Evolutionary conservation across 35 echinoderm and acorn worm genomes (phyloP), one percentile per base, ranked within the genome.

Genomic region (Lytechinus variegatus): DNA sequence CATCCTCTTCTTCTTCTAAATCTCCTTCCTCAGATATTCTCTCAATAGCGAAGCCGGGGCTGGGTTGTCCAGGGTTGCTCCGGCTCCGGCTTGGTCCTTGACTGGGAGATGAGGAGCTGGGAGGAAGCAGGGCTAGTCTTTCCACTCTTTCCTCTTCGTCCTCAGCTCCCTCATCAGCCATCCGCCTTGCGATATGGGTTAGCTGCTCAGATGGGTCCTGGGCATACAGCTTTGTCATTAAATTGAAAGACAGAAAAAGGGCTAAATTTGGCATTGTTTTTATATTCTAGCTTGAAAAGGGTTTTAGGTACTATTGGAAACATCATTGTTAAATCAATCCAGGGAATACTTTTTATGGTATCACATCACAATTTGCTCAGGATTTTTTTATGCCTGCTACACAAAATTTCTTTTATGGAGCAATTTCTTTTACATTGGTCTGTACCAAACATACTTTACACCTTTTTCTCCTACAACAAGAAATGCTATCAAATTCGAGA

Each of bases 11-110:
- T 9, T 87, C 79, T 33, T 56, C 56, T 27, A n/a, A 44, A 57
- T 71, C 55, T 5, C 54, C 86, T 33, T 95, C 95, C 44, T 89
- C 95, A 27, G 94, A 95, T 54, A 95, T 95, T 52, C 60, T 95
- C 53, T 86, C 60, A 2, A 86, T 90, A 33, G 27, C 53, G 28
- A 53, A 27, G 0, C 92, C 53, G 1, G 55, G 54, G 54, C 28
- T 93, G 54, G n/a, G 92, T 57, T 54, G 55, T 9, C 92, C 92
- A 4, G 92, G 92, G 54, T 54, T 57, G 27, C 55, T 93, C 4
- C 92, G 87, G 28, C 29, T 53, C 11, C 13, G 87, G 13, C 54
- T 54, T 33, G 21, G 58, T 13, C 89, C 54, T n/a, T 55, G 52
- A 54, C 9, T 14, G 9, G 27, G 52, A 27, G 86, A 16, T 8